Percentiles rank a stretch among this genome's conserved stretches.
Evolutionary conservation across 2,113 vertebrate species (phyloP).

Genomic region (Pituophis catenifer): DNA sequence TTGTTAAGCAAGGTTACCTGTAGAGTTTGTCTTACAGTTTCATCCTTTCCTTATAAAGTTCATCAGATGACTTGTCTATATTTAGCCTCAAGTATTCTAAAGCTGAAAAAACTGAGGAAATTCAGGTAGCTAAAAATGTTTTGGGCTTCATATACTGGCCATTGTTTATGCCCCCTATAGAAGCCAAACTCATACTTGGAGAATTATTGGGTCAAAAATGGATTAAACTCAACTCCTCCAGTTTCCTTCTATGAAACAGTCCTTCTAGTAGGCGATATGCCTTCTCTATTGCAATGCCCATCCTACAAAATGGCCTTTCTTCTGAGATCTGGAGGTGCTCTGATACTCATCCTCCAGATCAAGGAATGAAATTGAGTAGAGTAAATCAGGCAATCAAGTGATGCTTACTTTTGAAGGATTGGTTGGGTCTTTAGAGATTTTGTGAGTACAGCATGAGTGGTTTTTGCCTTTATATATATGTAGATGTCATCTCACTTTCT

Average conservation of each 20-base stretch:
- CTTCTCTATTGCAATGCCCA: background rate
- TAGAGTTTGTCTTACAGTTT: background rate
- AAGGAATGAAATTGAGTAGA: background rate
- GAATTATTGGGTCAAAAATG: background rate
- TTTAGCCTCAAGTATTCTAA: background rate
- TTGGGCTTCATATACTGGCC: background rate
- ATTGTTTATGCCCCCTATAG: background rate
- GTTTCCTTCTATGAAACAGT: background rate
- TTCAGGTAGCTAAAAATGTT: background rate
- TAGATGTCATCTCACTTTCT: no score
- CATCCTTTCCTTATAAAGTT: background rate
- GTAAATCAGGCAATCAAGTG: background rate
- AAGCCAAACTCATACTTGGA: background rate
- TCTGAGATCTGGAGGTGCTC: background rate
- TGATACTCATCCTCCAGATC: background rate
- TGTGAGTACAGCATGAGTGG: no score
- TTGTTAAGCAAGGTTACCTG: background rate
- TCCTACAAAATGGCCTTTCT: background rate
- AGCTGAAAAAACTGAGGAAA: constrained; percentile 5
- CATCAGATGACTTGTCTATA: background rate
- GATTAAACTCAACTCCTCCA: background rate
- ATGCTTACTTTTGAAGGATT: background rate
- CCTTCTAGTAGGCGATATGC: background rate
- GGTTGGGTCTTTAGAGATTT: background rate
- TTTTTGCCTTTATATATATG: no score